Percentiles rank a stretch among this genome's conserved stretches.
Evolutionary conservation across 2,113 vertebrate genomes (phyloP).

Genomic region (Mustela lutreola): DNA sequence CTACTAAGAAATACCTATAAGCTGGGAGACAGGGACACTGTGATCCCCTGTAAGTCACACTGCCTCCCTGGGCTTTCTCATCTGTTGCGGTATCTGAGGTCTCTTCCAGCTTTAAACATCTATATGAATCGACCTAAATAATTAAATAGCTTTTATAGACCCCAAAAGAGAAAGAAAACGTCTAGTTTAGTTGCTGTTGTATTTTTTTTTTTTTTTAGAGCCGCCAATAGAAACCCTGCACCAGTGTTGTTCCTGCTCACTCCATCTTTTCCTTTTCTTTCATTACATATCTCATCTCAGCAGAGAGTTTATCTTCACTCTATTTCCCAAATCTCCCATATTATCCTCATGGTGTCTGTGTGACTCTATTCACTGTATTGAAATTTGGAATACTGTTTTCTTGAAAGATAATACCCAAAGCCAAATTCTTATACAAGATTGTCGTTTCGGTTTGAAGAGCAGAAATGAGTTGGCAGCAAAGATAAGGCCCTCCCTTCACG

Average conservation of each 20-base stretch:
- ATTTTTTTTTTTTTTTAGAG: neutral
- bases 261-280: neutral
- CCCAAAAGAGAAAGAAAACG: slow-evolving; percentile 41
- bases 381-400: slow-evolving; percentile 70
- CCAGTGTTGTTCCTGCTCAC: neutral
- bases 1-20: slow-evolving; percentile 23
- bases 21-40: neutral
- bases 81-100: slow-evolving; percentile 26
- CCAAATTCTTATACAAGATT: slow-evolving; percentile 77
- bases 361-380: slow-evolving; percentile 64
- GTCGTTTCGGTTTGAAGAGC: slow-evolving; percentile 71
- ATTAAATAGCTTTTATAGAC: slow-evolving; percentile 36
- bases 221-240: neutral
- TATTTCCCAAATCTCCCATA: slow-evolving; percentile 68
- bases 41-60: neutral
- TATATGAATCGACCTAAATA: slow-evolving; percentile 30
- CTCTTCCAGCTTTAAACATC: slow-evolving; percentile 12
- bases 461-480: slow-evolving; percentile 66
- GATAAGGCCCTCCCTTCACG: slow-evolving; percentile 66
- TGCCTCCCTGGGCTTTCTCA: neutral
- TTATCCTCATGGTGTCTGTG: slow-evolving; percentile 67
- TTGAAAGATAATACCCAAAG: slow-evolving; percentile 77
- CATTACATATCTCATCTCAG: slow-evolving; percentile 65
- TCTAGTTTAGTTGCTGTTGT: neutral
- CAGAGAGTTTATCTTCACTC: slow-evolving; percentile 71